Evolutionary conservation across 2,888 invertebrate species (phyloP).

Genomic region (Petrolisthes cinctipes): DNA sequence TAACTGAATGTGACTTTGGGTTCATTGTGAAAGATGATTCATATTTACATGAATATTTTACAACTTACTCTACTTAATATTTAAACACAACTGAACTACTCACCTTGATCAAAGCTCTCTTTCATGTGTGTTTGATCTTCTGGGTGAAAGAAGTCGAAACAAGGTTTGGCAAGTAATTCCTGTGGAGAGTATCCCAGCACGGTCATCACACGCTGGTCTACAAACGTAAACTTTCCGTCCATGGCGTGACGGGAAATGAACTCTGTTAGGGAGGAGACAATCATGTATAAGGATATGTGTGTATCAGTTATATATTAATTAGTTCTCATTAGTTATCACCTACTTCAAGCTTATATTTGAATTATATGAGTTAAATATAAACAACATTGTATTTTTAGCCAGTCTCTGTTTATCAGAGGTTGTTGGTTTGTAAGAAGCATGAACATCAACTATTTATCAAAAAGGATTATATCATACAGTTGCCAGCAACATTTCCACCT

Average conservation of each 20-base stretch:
- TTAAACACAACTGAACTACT: background rate
- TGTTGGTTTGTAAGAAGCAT: no score
- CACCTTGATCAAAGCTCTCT: slow-evolving; percentile 97
- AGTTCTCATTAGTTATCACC: background rate
- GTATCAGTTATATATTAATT: background rate
- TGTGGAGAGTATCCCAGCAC: slow-evolving; percentile 93
- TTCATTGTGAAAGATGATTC: no score
- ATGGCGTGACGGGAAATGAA: slow-evolving; percentile 96
- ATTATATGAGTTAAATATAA: background rate
- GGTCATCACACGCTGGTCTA: slow-evolving; percentile 94
- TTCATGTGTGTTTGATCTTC: slow-evolving; percentile 98
- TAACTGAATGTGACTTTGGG: no score
- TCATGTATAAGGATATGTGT: background rate
- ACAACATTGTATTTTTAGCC: background rate
- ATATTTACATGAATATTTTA: no score
- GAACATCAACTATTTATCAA: no score
- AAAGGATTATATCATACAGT: no score
- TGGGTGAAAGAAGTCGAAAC: slow-evolving; percentile 97
- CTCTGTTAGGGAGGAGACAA: slow-evolving; percentile 75
- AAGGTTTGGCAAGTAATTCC: slow-evolving; percentile 93
- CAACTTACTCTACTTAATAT: no score
- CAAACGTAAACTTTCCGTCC: slow-evolving; percentile 98
- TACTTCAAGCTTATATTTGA: background rate
- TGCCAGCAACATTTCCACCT: no score
- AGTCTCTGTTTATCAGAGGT: no score